phyloP scores from a whole-genome alignment of 2,888 invertebrate species.

The Cepaea hortensis region DNA sequence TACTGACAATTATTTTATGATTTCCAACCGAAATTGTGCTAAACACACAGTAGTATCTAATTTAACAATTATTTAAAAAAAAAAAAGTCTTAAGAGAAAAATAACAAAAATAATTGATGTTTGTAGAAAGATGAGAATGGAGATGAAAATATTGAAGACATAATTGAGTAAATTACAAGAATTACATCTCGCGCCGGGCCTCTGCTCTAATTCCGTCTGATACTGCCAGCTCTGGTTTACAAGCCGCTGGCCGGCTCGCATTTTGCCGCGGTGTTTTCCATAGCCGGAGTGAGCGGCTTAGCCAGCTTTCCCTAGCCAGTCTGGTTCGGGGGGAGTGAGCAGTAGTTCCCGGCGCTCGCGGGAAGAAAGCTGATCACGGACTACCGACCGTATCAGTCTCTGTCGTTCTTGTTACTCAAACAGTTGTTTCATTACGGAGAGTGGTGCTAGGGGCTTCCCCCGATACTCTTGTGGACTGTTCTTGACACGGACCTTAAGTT shows the following conservation, averaged over 20 bases:
- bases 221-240: slow-evolving; percentile 10
- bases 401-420: slow-evolving; percentile 22
- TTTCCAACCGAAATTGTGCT: too few relatives aligned
- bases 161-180: neutral
- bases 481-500: neutral
- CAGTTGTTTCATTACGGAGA: slow-evolving; percentile 29
- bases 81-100: too few relatives aligned
- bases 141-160: too few relatives aligned
- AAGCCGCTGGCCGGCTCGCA: slow-evolving; percentile 19
- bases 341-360: slow-evolving; percentile 25
- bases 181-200: neutral
- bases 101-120: too few relatives aligned
- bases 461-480: neutral
- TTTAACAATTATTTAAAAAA: too few relatives aligned
- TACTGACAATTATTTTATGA: too few relatives aligned
- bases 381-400: slow-evolving; percentile 19
- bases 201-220: neutral
- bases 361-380: slow-evolving; percentile 12
- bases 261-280: slow-evolving; percentile 20
- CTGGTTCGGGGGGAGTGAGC: slow-evolving; percentile 20
- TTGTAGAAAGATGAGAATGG: too few relatives aligned
- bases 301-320: slow-evolving; percentile 8
- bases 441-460: neutral
- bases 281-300: slow-evolving; percentile 20
- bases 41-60: too few relatives aligned